A percentile compares a stretch with the other conserved stretches of the same genome.
phyloP scores from a whole-genome alignment of 2,113 vertebrate species.

The Pseudorasbora parva region DNA sequence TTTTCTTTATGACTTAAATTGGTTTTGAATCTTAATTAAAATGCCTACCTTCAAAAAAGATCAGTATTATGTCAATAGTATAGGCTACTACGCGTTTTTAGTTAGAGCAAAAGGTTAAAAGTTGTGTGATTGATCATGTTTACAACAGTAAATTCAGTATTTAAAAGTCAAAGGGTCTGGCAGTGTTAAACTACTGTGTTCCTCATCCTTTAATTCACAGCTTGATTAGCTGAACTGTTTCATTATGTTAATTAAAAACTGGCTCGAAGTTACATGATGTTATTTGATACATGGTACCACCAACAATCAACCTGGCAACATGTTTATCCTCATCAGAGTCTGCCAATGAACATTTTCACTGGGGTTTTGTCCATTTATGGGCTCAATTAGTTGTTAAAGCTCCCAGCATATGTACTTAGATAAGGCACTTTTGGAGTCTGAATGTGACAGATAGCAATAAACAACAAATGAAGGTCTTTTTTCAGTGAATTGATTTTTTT shows the following conservation, averaged over 20 bases:
- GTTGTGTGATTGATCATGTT: slow-evolving; percentile 39
- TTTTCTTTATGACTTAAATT: not conserved
- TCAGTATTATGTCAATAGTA: not conserved
- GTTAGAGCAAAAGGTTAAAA: not conserved
- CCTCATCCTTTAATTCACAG: slow-evolving; percentile 41
- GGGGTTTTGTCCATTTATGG: slow-evolving; percentile 62
- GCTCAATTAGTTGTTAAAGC: slow-evolving; percentile 66
- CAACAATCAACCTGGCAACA: slow-evolving; percentile 68
- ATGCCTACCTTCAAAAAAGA: too few relatives aligned
- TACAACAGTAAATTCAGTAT: slow-evolving; percentile 51
- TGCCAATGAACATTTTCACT: slow-evolving; percentile 62
- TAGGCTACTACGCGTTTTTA: not conserved
- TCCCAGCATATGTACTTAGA: slow-evolving; percentile 46
- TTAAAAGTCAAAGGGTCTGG: slow-evolving; percentile 45
- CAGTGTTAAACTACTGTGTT: slow-evolving; percentile 6
- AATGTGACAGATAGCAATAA: slow-evolving; percentile 59
- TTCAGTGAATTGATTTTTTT: slow-evolving; percentile 56
- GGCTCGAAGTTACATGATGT: slow-evolving; percentile 59
- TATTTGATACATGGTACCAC: slow-evolving; percentile 64
- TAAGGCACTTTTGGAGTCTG: slow-evolving; percentile 53
- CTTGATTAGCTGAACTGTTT: slow-evolving; percentile 63
- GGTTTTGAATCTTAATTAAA: not conserved
- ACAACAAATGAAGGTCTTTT: slow-evolving; percentile 50
- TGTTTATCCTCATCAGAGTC: slow-evolving; percentile 54
- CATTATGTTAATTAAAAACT: slow-evolving; percentile 71